Evolutionary conservation across 2,797 vertebrate species (phyloP).

Genomic region (Pangasius macronema): DNA sequence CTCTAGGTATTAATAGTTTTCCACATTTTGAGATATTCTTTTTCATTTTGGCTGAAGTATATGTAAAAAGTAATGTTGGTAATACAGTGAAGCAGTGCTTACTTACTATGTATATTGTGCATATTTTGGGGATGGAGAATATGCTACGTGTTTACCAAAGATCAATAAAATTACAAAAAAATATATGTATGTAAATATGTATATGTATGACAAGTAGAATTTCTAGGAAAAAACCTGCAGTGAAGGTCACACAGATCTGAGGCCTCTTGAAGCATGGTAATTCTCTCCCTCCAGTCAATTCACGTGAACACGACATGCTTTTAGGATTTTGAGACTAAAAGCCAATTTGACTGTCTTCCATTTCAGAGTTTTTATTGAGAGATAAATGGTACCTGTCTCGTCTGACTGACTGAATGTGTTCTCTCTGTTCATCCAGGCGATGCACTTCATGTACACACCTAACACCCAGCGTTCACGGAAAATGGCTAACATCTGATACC

Average conservation of each 20-base stretch:
- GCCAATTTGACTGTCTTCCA: background rate
- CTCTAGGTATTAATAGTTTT: background rate
- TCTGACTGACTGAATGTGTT: background rate
- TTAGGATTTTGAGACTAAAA: conserved; percentile 6
- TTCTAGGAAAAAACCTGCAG: background rate
- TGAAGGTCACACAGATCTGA: background rate
- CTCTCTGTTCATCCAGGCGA: background rate
- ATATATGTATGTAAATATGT: background rate
- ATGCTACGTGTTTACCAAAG: background rate
- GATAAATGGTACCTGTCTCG: conserved; percentile 2
- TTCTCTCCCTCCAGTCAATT: background rate
- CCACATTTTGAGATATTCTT: background rate
- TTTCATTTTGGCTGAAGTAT: background rate
- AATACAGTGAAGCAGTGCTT: background rate
- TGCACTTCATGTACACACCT: background rate
- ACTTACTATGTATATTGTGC: background rate
- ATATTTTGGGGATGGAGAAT: background rate
- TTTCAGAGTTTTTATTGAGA: background rate
- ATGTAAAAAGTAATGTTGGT: background rate
- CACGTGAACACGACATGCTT: background rate
- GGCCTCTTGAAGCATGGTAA: background rate
- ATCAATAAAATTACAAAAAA: too few relatives aligned
- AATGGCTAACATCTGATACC: background rate
- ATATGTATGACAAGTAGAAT: background rate
- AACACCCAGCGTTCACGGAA: background rate